Percentiles rank a stretch among this genome's conserved stretches.
These are phyloP conservation scores for Strigamia maritima DNA, from an alignment of 2,888 invertebrate species.

Conservation along the genomic window DNA sequence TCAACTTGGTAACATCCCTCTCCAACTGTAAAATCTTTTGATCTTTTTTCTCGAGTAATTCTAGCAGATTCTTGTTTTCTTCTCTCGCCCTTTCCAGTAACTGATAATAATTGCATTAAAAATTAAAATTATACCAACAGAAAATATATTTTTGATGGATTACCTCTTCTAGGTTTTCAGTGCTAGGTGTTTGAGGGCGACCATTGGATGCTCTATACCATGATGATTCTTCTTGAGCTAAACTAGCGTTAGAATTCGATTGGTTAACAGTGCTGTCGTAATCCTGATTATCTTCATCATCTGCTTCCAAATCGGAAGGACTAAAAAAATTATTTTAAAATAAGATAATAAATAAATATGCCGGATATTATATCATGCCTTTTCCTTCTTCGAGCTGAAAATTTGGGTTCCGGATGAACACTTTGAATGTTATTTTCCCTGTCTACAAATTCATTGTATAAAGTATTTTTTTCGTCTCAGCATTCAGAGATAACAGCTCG, in stretches of 20 bases:
- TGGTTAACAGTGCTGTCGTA: slow-evolving; percentile 57
- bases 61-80: slow-evolving; percentile 53
- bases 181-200: slow-evolving; percentile 52
- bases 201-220: slow-evolving; percentile 43
- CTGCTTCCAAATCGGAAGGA: slow-evolving; percentile 62
- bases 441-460: slow-evolving; percentile 55
- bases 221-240: slow-evolving; percentile 39
- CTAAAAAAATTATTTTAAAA: slow-evolving; percentile 49
- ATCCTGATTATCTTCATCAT: slow-evolving; percentile 61
- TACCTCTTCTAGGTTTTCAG: slow-evolving; percentile 53
- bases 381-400: slow-evolving; percentile 55
- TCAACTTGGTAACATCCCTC: slow-evolving; percentile 51
- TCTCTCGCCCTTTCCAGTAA: slow-evolving; percentile 53
- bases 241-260: slow-evolving; percentile 46
- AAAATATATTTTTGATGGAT: slow-evolving; percentile 31
- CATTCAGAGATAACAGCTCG: slow-evolving; percentile 48
- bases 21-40: slow-evolving; percentile 53
- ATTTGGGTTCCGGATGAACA: slow-evolving; percentile 43
- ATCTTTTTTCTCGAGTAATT: slow-evolving; percentile 53
- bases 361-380: no score
- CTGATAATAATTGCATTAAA: slow-evolving; percentile 45
- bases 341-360: slow-evolving; percentile 45
- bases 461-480: slow-evolving; percentile 57
- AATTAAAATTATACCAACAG: no score
- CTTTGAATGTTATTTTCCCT: slow-evolving; percentile 41